Evolutionary conservation across 2,888 invertebrate species (phyloP).

Genomic region (Ectemnius lituratus): DNA sequence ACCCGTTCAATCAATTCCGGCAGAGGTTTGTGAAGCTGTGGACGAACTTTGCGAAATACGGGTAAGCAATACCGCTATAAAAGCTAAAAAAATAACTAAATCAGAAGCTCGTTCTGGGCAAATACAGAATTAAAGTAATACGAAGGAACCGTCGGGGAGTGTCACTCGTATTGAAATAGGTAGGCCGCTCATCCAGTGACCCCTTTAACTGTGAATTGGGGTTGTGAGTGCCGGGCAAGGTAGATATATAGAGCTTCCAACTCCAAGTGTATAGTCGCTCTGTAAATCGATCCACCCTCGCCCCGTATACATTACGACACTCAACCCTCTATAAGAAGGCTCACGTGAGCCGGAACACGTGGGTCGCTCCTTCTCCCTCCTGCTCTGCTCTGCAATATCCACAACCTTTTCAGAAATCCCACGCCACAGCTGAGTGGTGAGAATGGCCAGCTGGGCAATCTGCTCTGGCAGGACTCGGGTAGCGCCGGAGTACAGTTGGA

Average conservation of each 20-base stretch:
- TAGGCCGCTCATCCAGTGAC: not conserved
- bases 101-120: not conserved
- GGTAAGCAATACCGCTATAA: slow-evolving; percentile 31
- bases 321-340: not conserved
- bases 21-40: slow-evolving; percentile 80
- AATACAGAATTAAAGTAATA: not conserved
- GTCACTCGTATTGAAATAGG: no score
- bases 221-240: not conserved
- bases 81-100: no score
- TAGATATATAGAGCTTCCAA: no score
- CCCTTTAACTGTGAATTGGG: not conserved
- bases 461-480: slow-evolving; percentile 52
- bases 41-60: slow-evolving; percentile 81
- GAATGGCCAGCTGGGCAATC: slow-evolving; percentile 13
- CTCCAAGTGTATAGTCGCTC: not conserved
- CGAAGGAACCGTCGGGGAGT: not conserved
- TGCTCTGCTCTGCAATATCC: no score
- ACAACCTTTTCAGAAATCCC: slow-evolving; percentile 52
- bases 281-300: slow-evolving; percentile 3
- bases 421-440: slow-evolving; percentile 42
- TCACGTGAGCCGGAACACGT: not conserved
- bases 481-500: slow-evolving; percentile 41
- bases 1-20: slow-evolving; percentile 70
- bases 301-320: slow-evolving; percentile 5
- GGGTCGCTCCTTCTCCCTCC: not conserved